Evolutionary conservation across 2,888 invertebrate species (phyloP).

Genomic region (Seira ritae): DNA sequence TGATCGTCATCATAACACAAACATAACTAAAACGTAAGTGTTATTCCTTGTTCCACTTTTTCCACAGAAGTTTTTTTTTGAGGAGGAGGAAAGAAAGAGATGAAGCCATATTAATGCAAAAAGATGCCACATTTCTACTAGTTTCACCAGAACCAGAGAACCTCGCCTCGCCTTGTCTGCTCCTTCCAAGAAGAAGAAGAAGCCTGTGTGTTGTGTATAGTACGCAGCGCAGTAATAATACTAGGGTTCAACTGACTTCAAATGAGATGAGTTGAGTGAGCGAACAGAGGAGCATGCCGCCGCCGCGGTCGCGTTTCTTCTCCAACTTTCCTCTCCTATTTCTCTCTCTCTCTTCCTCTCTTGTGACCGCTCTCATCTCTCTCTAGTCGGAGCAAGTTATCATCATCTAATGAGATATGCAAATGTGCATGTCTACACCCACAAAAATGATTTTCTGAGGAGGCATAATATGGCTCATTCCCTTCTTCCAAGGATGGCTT

Average conservation of each 20-base stretch:
- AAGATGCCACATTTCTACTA: conserved; percentile 20
- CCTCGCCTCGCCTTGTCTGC: not conserved
- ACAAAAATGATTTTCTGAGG: conserved; percentile 58
- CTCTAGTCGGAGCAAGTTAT: conserved; percentile 55
- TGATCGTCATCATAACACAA: conserved; percentile 41
- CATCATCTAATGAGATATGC: conserved; percentile 66
- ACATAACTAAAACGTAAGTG: conserved; percentile 38
- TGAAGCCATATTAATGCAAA: conserved; percentile 53
- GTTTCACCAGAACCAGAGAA: not conserved
- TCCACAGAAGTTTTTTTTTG: conserved; percentile 33
- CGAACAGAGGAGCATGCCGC: conserved; percentile 25
- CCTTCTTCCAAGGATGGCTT: conserved; percentile 31
- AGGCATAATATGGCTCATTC: conserved; percentile 59
- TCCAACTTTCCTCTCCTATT: not conserved
- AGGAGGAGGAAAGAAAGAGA: conserved; percentile 18
- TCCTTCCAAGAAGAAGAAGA: conserved; percentile 61
- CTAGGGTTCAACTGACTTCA: conserved; percentile 46
- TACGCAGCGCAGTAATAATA: conserved; percentile 52
- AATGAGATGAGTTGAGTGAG: conserved; percentile 8
- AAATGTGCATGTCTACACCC: conserved; percentile 67
- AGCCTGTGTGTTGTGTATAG: too few relatives aligned
- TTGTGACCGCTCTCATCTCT: conserved; percentile 49
- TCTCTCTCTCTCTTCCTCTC: not conserved
- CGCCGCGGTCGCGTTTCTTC: conserved; percentile 27
- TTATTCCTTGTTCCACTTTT: conserved; percentile 61